Base-by-base conservation (phyloP, 2,113 vertebrate species). In the Peromyscus leucopus region DNA sequence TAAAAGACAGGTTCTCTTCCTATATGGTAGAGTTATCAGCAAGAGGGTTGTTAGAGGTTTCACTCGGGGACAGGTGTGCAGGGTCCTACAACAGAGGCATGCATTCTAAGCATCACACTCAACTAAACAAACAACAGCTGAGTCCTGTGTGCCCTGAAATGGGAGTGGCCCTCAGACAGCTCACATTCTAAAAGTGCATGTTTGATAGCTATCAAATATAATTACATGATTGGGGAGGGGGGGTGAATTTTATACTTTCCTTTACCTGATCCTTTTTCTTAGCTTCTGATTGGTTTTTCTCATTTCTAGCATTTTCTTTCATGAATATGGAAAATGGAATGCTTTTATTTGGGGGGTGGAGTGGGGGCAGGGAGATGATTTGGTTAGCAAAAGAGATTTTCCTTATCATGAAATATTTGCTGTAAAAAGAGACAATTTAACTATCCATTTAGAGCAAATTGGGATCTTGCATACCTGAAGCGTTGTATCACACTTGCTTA, bases 391-490 rank as follows among this genome's bases (percentile, higher is more conserved):
- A 89, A 63, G 79, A 46, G 46, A 65, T 91, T 96, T 97, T 93
- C 55, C 31, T 95, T 95, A 95, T 97, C 84, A 5, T 97, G 79
- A 93, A 94, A 51, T 92, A 97, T 84, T 92, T 97, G 26, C 89
- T 94, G 33, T 94, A 88, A 72, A 36, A 90, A 89, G 72, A 85
- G 86, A 94, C 83, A 95, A 1, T 67, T 97, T 97, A 96, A 95
- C 91, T 96, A 87, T 94, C 90, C 95, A 17, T 51, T 97, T 97
- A 95, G 89, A 86, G 83, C 95, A 80, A 83, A 93, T 63, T 93
- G 42, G 59, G 36, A 93, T 93, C 92, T 91, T 94, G 96, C 98
- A 98, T 98, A 96, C 89, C 28, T 97, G 63, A 96, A 94, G 67
- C 63, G 12, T 78, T 91, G 89, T 90, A 93, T 96, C 94, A 97